Evolutionary conservation across 2,113 vertebrate species (phyloP).

Genomic region (Nothoprocta perdicaria): DNA sequence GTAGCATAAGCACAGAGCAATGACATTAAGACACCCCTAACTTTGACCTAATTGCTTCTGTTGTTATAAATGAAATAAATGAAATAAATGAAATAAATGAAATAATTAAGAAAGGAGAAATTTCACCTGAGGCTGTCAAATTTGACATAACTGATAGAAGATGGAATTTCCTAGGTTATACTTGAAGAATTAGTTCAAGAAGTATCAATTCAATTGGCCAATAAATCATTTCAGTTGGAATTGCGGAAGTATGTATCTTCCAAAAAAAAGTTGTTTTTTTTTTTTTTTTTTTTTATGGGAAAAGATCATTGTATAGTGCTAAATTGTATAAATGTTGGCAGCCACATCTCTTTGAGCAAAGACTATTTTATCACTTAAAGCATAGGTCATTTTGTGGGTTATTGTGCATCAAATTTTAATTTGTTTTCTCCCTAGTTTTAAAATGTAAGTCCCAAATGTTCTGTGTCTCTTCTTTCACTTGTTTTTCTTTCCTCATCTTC

Average conservation of each 20-base stretch:
- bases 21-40: neutral
- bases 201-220: constrained; percentile 54
- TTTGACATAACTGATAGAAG: constrained; percentile 38
- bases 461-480: neutral
- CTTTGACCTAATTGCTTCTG: neutral
- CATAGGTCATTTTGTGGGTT: neutral
- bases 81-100: no score
- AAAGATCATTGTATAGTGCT: neutral
- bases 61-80: no score
- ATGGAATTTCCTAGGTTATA: constrained; percentile 60
- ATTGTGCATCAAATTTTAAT: neutral
- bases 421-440: constrained; percentile 6
- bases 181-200: constrained; percentile 51
- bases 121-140: constrained; percentile 60
- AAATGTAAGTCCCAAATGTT: neutral
- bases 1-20: neutral
- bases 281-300: neutral
- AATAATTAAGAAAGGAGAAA: constrained; percentile 65
- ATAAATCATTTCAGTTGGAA: constrained; percentile 51
- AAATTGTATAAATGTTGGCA: constrained; percentile 45
- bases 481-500: neutral
- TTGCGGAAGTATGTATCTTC: constrained; percentile 31
- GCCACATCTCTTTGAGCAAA: neutral
- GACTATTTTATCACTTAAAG: constrained; percentile 18
- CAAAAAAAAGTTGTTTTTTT: constrained; percentile 16